phyloP scores from a whole-genome alignment of 2,888 invertebrate species.

The Bellardia pandia region DNA sequence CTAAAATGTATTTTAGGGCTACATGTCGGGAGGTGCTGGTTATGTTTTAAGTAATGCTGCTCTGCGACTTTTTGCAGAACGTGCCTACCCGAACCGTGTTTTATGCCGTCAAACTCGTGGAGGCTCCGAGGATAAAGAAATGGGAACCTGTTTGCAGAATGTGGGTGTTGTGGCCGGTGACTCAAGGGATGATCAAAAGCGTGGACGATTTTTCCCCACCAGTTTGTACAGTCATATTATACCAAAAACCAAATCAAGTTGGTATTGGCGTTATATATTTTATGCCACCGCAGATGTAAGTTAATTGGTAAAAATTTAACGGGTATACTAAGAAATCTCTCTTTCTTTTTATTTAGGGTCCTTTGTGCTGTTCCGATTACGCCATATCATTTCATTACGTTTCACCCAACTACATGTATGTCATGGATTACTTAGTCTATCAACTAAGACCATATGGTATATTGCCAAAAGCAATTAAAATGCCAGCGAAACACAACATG shows the following conservation, averaged over 20 bases:
- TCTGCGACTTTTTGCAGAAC: conserved; percentile 89
- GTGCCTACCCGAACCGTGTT: conserved; percentile 88
- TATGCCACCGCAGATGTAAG: conserved; percentile 91
- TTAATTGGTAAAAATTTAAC: background rate
- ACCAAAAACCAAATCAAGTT: conserved; percentile 90
- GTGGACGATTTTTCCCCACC: conserved; percentile 96
- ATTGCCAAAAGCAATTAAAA: conserved; percentile 50
- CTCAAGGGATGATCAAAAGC: conserved; percentile 91
- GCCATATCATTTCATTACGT: conserved; percentile 98
- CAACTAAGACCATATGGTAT: conserved; percentile 91
- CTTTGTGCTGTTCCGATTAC: conserved; percentile 95
- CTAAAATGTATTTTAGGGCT: conserved; percentile 85
- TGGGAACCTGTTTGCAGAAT: conserved; percentile 90
- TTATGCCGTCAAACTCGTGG: conserved; percentile 84
- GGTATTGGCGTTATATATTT: conserved; percentile 98
- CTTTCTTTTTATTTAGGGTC: conserved; percentile 86
- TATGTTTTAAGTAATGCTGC: conserved; percentile 96
- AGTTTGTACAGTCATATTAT: conserved; percentile 91
- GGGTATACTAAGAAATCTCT: background rate
- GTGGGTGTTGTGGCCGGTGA: conserved; percentile 95
- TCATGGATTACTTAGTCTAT: conserved; percentile 96
- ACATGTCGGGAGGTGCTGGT: conserved; percentile 95
- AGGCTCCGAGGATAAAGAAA: conserved; percentile 81
- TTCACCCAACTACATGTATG: conserved; percentile 95
- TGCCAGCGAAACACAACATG: conserved; percentile 75